phyloP scores from a whole-genome alignment of 2,797 vertebrate species.

The Perodicticus potto region DNA sequence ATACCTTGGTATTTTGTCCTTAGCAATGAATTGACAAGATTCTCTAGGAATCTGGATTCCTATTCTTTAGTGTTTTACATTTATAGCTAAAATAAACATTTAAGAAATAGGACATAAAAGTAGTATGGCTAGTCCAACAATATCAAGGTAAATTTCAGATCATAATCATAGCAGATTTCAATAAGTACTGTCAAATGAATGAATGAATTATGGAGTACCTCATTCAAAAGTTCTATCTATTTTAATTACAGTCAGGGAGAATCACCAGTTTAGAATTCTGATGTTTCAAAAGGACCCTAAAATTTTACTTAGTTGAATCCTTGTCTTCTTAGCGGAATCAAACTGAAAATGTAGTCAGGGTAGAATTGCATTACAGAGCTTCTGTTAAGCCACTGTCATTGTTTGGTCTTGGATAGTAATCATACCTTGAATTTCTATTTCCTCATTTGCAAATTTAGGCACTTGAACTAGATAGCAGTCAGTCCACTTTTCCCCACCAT shows the following conservation, averaged over 20 bases:
- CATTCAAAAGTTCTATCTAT: slow-evolving; percentile 1
- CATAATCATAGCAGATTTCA: neutral
- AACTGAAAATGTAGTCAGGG: neutral
- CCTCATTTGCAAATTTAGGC: neutral
- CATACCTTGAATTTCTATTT: neutral
- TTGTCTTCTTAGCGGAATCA: neutral
- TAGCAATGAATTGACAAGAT: neutral
- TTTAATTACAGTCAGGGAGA: neutral
- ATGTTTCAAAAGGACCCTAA: slow-evolving; percentile 10
- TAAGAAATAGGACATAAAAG: slow-evolving; percentile 54
- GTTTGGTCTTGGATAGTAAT: neutral
- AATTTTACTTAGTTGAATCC: slow-evolving; percentile 20
- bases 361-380: neutral
- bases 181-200: neutral
- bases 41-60: slow-evolving; percentile 38
- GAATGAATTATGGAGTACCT: slow-evolving; percentile 10
- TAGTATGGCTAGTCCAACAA: neutral
- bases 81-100: slow-evolving; percentile 50
- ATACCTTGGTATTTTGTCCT: neutral
- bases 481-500: neutral
- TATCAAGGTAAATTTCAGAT: slow-evolving; percentile 45
- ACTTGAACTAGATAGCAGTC: neutral
- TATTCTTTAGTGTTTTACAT: slow-evolving; percentile 26
- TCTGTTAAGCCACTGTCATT: neutral
- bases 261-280: slow-evolving; percentile 4